A percentile compares a stretch with the other conserved stretches of the same genome.
These are phyloP conservation scores for Leptopilina boulardi DNA, from an alignment of 1,140 invertebrate genomes.

Conservation along the genomic window DNA sequence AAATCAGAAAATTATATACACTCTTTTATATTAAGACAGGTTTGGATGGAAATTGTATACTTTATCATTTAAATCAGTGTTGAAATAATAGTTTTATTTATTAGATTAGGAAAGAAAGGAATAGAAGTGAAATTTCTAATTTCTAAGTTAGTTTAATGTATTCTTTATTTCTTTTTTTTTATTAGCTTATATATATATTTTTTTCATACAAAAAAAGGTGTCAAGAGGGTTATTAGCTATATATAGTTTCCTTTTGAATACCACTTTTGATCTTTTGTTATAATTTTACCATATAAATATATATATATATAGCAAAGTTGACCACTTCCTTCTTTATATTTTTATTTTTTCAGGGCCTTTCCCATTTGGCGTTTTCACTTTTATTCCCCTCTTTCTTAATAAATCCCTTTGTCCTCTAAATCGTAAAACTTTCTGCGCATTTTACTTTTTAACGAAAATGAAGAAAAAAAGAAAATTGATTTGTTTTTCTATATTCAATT, in stretches of 20 bases:
- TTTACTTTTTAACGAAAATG: neutral
- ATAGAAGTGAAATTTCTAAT: neutral
- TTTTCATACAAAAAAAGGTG: conserved; percentile 4
- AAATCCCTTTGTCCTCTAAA: neutral
- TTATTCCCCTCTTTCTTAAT: neutral
- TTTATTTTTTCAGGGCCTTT: neutral
- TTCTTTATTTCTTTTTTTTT: neutral
- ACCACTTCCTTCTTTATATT: conserved; percentile 2
- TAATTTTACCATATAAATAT: neutral
- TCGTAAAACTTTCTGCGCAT: neutral
- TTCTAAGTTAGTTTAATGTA: neutral
- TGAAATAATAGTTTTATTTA: neutral
- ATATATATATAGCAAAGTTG: neutral
- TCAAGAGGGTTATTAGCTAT: conserved; percentile 26
- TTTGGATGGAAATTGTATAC: neutral
- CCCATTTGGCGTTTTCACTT: neutral
- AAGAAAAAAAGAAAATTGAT: too few relatives aligned
- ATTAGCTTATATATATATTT: neutral
- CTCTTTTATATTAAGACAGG: neutral
- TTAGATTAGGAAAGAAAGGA: neutral
- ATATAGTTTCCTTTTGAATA: conserved; percentile 3
- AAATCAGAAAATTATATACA: neutral
- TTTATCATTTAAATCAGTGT: neutral
- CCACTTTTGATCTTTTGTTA: conserved; percentile 17
- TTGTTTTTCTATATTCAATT: too few relatives aligned